Percentiles rank a stretch among this genome's conserved stretches.
phyloP scores from a whole-genome alignment of 2,113 vertebrate genomes.

The Phrynocephalus versicolor region DNA sequence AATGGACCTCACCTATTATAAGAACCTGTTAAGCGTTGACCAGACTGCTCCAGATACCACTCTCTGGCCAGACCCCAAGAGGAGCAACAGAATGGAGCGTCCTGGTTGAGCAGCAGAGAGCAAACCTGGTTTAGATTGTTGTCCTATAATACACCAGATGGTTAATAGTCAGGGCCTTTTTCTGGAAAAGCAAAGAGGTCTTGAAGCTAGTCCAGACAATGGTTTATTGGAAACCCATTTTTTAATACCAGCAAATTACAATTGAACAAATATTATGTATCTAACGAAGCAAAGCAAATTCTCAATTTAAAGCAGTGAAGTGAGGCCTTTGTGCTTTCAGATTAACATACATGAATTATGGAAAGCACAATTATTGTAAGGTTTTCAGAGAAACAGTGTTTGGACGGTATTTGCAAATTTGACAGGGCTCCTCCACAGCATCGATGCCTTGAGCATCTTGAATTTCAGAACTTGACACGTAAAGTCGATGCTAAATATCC shows the following conservation, averaged over 20 bases:
- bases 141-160: neutral
- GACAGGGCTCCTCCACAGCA: neutral
- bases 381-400: constrained; percentile 21
- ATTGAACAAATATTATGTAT: neutral
- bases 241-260: neutral
- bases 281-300: constrained; percentile 10
- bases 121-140: neutral
- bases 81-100: neutral
- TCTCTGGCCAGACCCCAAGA: too few relatives aligned
- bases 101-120: neutral
- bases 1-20: too few relatives aligned
- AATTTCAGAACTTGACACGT: fast-evolving
- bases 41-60: too few relatives aligned
- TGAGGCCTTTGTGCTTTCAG: constrained; percentile 6
- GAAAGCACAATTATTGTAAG: constrained; percentile 34
- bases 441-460: neutral
- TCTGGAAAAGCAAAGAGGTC: neutral
- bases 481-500: constrained; percentile 15
- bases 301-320: constrained; percentile 15
- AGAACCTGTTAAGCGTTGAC: too few relatives aligned
- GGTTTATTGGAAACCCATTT: neutral
- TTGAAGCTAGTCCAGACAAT: neutral
- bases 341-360: constrained; percentile 33
- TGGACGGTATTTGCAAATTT: constrained; percentile 38
- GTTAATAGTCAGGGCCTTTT: neutral